Evolutionary conservation across 2,797 vertebrate species (phyloP).

Genomic region (Tokudaia tokunoshimensis): DNA sequence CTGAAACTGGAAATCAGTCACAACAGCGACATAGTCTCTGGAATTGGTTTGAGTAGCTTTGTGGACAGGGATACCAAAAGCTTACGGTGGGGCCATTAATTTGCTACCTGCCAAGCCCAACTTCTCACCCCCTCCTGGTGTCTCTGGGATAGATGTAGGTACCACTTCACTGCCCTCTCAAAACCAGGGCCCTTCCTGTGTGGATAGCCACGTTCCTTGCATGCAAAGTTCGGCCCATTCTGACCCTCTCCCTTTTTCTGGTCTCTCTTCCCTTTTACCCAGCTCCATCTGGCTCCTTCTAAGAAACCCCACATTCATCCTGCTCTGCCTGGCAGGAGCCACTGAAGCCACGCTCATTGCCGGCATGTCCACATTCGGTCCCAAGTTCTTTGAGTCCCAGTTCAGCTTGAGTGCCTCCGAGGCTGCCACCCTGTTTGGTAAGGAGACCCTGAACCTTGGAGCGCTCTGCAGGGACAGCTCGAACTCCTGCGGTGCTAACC

Average conservation of each 20-base stretch:
- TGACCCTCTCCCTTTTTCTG: slow-evolving; percentile 39
- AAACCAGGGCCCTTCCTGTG: too few relatives aligned
- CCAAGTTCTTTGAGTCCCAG: slow-evolving; percentile 97
- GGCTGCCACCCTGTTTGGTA: slow-evolving; percentile 96
- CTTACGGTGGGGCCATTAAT: rapidly evolving
- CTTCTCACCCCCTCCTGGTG: rapidly evolving
- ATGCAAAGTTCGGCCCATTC: neutral
- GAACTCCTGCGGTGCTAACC: too few relatives aligned
- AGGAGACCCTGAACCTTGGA: slow-evolving; percentile 74
- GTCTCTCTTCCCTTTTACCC: neutral
- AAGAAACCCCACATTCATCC: slow-evolving; percentile 95
- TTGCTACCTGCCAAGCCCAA: neutral
- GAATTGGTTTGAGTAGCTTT: neutral
- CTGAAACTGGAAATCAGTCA: neutral
- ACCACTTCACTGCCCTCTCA: neutral
- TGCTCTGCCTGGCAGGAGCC: slow-evolving; percentile 96
- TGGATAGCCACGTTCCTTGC: neutral
- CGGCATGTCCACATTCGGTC: slow-evolving; percentile 97
- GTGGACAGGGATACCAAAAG: neutral
- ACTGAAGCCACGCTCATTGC: slow-evolving; percentile 96
- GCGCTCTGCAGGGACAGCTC: neutral
- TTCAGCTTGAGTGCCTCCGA: slow-evolving; percentile 97
- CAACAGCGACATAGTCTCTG: neutral
- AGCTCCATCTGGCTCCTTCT: slow-evolving; percentile 95
- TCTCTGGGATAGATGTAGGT: neutral